Conservation (phyloP, 2,797 vertebrate species). For the Rhodeus uyekii region DNA sequence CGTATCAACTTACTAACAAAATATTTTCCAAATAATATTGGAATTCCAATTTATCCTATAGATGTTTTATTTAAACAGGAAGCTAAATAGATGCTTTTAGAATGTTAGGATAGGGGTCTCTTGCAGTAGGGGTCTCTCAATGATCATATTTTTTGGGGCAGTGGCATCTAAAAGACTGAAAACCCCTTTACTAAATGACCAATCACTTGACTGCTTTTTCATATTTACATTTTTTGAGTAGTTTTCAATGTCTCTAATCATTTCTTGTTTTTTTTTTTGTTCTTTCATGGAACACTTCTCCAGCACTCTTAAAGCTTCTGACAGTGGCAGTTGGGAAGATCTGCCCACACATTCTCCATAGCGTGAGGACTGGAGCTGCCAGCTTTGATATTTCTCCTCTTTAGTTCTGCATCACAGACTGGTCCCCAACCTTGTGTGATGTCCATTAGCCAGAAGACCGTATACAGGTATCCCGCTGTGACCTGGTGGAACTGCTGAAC, state of each 20-base stretch:
- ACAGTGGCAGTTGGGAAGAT: conserved; percentile 31
- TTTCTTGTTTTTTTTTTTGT: background rate
- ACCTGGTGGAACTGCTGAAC: background rate
- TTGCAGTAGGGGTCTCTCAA: background rate
- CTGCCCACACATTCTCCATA: conserved; percentile 7
- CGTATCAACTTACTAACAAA: background rate
- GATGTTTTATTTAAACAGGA: background rate
- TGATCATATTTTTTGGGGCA: background rate
- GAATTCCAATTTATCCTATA: no score
- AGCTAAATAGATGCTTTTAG: background rate
- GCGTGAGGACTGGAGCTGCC: conserved; percentile 28
- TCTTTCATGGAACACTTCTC: conserved; percentile 11
- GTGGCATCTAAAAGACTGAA: background rate
- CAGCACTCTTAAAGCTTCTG: conserved; percentile 25
- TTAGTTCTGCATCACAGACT: conserved; percentile 14
- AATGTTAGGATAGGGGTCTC: background rate
- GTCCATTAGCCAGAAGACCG: conserved; percentile 3
- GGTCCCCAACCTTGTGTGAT: background rate
- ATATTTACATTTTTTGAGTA: background rate
- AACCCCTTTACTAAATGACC: background rate
- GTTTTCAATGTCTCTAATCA: background rate
- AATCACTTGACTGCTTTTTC: no score
- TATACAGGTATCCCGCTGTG: background rate
- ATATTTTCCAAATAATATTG: background rate
- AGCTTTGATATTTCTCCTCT: conserved; percentile 23